Evolutionary conservation across 2,113 vertebrate species (phyloP).

Genomic region (Desmodus rotundus): DNA sequence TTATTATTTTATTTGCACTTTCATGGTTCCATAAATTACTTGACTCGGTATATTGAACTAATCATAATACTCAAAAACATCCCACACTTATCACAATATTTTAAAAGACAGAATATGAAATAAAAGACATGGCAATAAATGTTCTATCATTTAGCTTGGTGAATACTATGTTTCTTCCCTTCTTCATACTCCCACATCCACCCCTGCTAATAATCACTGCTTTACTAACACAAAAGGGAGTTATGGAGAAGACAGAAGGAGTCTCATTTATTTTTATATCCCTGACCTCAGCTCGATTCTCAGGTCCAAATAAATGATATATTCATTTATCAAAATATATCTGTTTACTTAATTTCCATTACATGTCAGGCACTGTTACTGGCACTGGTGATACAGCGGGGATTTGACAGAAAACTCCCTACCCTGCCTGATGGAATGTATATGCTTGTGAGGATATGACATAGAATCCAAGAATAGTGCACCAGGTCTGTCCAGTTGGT

Average conservation of each 20-base stretch:
- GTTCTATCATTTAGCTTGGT: background rate
- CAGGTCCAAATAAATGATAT: background rate
- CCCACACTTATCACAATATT: background rate
- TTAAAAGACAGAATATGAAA: background rate
- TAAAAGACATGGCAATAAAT: background rate
- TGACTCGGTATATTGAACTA: background rate
- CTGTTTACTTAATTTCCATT: background rate
- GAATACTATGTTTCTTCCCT: background rate
- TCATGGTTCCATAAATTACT: background rate
- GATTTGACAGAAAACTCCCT: background rate
- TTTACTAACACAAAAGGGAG: background rate
- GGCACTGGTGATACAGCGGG: too few species aligned
- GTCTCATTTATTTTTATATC: background rate
- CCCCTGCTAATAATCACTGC: too few species aligned
- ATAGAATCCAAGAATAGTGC: background rate
- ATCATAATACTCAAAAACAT: background rate
- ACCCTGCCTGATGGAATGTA: background rate
- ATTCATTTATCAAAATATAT: background rate
- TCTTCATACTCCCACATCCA: accelerated
- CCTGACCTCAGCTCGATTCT: background rate
- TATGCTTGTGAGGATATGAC: background rate
- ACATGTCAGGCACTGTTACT: background rate
- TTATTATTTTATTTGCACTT: background rate
- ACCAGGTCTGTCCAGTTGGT: too few species aligned
- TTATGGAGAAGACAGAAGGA: background rate